Percentiles rank a stretch among this genome's conserved stretches.
These are phyloP conservation scores for Eonycteris spelaea DNA, from an alignment of 2,113 vertebrate genomes.

Conservation along the genomic window DNA sequence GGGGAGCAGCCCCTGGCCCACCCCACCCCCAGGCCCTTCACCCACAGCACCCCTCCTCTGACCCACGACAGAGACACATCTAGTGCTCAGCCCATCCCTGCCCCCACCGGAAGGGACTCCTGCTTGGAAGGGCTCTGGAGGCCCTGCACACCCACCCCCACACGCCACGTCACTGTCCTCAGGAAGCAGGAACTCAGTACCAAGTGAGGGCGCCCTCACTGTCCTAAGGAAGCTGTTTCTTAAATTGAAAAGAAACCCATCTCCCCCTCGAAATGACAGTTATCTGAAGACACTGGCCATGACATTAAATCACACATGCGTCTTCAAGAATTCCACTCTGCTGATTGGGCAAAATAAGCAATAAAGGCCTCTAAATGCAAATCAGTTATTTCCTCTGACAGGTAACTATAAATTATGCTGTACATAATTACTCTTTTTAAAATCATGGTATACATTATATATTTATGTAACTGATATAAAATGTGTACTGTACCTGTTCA, in stretches of 20 bases:
- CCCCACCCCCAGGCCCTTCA: not conserved
- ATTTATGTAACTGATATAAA: not conserved
- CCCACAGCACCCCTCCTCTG: not conserved
- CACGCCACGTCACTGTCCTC: not conserved
- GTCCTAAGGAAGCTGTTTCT: not conserved
- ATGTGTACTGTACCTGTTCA: not conserved
- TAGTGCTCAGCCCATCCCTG: not conserved
- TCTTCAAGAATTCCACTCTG: not conserved
- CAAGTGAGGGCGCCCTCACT: not conserved
- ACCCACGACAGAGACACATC: too few species aligned
- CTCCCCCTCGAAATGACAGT: constrained; percentile 18
- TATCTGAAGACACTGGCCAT: not conserved
- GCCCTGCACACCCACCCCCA: not conserved
- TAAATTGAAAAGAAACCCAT: not conserved
- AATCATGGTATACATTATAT: not conserved
- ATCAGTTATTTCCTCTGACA: not conserved
- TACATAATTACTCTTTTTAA: not conserved
- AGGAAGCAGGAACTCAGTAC: not conserved
- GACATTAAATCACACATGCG: not conserved
- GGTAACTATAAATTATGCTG: not conserved
- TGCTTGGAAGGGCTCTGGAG: not conserved
- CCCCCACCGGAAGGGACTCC: not conserved
- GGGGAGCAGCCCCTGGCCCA: not conserved
- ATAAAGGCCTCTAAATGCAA: not conserved
- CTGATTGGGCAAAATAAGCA: not conserved